Percentiles rank a stretch among this genome's conserved stretches.
Evolutionary conservation across 2,888 invertebrate species (phyloP).

Genomic region (Zygogramma bicolorata): DNA sequence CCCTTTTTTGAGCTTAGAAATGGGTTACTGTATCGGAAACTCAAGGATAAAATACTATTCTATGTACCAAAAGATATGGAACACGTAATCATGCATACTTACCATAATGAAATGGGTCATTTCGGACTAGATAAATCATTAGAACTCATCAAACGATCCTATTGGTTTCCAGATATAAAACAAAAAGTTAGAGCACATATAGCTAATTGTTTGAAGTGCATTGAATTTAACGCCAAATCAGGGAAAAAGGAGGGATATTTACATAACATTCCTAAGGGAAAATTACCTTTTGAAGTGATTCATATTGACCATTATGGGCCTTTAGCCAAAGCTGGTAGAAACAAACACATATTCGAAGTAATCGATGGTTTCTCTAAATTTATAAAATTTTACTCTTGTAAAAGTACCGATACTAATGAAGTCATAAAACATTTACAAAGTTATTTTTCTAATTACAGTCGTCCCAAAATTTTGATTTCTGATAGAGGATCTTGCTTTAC

Average conservation of each 20-base stretch:
- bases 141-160: constrained; percentile 49
- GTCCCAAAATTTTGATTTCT: constrained; percentile 43
- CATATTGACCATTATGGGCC: constrained; percentile 36
- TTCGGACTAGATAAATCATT: constrained; percentile 55
- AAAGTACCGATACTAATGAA: constrained; percentile 39
- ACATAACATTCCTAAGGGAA: constrained; percentile 51
- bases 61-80: constrained; percentile 49
- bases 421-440: constrained; percentile 24
- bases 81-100: constrained; percentile 37
- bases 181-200: constrained; percentile 50
- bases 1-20: constrained; percentile 24
- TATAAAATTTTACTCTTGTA: constrained; percentile 46
- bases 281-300: constrained; percentile 48
- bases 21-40: constrained; percentile 27
- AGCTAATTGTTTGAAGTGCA: constrained; percentile 54
- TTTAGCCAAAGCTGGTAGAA: constrained; percentile 31
- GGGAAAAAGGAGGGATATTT: constrained; percentile 52
- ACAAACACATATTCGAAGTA: constrained; percentile 49
- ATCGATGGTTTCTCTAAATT: constrained; percentile 55
- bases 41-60: constrained; percentile 25
- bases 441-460: constrained; percentile 50
- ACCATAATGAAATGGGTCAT: constrained; percentile 55
- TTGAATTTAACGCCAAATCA: constrained; percentile 41
- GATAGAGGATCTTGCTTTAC: constrained; percentile 51
- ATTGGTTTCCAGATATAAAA: constrained; percentile 57